Percentiles rank a stretch among this genome's conserved stretches.
phyloP scores from a whole-genome alignment of 1,140 invertebrate species.

The Musca vetustissima region DNA sequence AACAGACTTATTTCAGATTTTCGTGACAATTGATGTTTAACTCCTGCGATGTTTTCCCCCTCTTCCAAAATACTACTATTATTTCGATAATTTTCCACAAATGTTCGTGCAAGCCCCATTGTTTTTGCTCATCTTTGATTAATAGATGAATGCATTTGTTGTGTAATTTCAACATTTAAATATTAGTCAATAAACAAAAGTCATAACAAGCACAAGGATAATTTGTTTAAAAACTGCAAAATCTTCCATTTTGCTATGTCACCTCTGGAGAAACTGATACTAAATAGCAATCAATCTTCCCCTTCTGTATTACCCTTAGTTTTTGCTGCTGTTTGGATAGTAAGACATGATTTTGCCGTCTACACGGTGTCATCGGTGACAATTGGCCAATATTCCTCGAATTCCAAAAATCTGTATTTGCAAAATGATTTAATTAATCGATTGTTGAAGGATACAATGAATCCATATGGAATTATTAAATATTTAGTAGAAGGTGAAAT shows the following conservation, averaged over 20 bases:
- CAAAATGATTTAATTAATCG: conserved; percentile 46
- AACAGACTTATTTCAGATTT: no score
- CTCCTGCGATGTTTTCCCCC: neutral
- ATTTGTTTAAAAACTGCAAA: no score
- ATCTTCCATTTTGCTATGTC: neutral
- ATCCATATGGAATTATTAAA: neutral
- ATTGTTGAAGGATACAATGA: conserved; percentile 27
- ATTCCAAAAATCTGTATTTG: conserved; percentile 15
- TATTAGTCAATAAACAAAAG: no score
- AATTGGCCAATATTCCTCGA: conserved; percentile 39
- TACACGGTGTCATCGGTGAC: conserved; percentile 33
- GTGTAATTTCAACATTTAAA: no score
- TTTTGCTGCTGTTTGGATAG: conserved; percentile 44
- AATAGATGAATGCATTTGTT: no score
- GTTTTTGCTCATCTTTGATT: no score
- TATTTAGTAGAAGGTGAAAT: neutral
- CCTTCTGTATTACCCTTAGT: conserved; percentile 30
- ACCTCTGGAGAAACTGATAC: neutral
- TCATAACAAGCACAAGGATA: no score
- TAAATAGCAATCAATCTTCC: neutral
- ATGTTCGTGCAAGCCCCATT: no score
- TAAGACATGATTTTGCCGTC: conserved; percentile 37
- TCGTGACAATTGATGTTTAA: neutral
- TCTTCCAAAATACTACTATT: neutral
- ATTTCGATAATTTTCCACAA: no score